Percentiles rank a stretch among this genome's conserved stretches.
These are phyloP conservation scores for Rhea pennata DNA, from an alignment of 2,113 vertebrate species.

Conservation along the genomic window DNA sequence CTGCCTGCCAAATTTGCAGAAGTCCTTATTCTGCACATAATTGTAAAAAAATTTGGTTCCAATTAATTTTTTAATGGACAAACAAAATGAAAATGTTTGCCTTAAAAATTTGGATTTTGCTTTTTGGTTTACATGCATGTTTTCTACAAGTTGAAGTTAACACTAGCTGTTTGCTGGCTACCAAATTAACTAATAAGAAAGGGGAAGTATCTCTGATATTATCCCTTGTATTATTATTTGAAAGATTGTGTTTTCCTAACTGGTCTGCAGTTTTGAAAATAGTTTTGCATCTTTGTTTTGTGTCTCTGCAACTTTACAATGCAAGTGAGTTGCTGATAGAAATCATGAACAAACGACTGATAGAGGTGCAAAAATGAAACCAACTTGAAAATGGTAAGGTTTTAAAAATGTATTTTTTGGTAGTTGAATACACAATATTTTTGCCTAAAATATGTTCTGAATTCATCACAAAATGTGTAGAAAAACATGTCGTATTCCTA, in stretches of 20 bases:
- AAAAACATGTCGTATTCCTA: background rate
- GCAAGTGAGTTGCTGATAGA: background rate
- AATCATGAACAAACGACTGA: fast-evolving
- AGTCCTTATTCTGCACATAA: background rate
- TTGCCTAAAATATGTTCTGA: background rate
- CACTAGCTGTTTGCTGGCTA: background rate
- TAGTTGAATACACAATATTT: background rate
- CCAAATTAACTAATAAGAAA: background rate
- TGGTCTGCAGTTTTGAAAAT: background rate
- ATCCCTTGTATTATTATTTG: background rate
- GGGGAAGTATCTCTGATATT: background rate
- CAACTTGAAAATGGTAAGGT: background rate
- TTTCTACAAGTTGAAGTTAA: background rate
- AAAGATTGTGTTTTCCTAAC: background rate
- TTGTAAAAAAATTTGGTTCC: background rate
- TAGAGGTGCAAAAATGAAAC: background rate
- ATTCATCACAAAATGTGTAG: background rate
- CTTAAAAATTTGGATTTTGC: background rate
- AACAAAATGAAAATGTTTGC: background rate
- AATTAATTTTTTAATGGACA: background rate
- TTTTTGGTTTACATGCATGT: background rate
- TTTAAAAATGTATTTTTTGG: background rate
- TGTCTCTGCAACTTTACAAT: background rate
- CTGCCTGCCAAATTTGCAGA: constrained; percentile 20
- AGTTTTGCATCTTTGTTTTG: background rate